Evolutionary conservation across 2,888 invertebrate species (phyloP).

Genomic region (Xylocampa areola): DNA sequence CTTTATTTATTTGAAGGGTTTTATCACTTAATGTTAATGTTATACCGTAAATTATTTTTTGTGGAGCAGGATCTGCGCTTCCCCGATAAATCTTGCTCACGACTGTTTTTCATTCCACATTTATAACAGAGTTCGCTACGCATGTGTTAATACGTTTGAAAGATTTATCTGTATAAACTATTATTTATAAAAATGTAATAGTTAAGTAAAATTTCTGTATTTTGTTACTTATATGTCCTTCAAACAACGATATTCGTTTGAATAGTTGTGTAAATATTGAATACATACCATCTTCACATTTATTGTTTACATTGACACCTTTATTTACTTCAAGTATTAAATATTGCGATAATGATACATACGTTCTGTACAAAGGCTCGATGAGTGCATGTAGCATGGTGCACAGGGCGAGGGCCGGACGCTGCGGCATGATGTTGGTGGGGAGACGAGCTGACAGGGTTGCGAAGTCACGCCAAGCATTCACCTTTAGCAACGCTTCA

Average conservation of each 20-base stretch:
- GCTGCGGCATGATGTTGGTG: slow-evolving; percentile 93
- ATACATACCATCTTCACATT: neutral
- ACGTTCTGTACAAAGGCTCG: slow-evolving; percentile 96
- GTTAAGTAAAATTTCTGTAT: neutral
- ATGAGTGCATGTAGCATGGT: slow-evolving; percentile 95
- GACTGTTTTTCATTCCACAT: no score
- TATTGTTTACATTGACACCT: neutral
- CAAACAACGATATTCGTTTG: slow-evolving; percentile 4
- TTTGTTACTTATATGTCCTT: neutral
- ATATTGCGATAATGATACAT: slow-evolving; percentile 50
- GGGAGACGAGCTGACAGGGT: slow-evolving; percentile 95
- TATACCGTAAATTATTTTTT: no score
- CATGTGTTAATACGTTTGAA: no score
- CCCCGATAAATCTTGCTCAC: no score
- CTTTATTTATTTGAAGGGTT: no score
- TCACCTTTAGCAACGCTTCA: slow-evolving; percentile 95
- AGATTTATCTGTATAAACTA: no score
- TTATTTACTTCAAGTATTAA: slow-evolving; percentile 1
- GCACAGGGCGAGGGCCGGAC: slow-evolving; percentile 94
- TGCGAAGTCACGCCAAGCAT: slow-evolving; percentile 97
- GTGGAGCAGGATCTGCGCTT: no score
- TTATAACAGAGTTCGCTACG: no score
- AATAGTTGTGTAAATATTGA: slow-evolving; percentile 27
- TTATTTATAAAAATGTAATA: no score
- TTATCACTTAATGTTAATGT: no score